A percentile compares a stretch with the other conserved stretches of the same genome.
These are phyloP conservation scores for Iselma pallidipennis DNA, from an alignment of 2,888 invertebrate genomes.

Conservation along the genomic window DNA sequence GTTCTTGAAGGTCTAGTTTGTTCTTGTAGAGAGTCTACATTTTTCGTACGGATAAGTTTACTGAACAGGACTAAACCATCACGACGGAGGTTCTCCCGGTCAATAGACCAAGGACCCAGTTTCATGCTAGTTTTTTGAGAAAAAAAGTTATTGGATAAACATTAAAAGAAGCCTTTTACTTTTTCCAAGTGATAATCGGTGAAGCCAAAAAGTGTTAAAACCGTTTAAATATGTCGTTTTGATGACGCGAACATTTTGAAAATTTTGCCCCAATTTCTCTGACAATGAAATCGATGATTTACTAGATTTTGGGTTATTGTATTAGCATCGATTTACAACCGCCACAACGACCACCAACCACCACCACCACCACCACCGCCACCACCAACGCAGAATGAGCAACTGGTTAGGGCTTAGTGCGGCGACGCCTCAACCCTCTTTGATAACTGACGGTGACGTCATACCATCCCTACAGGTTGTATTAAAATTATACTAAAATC, in stretches of 20 bases:
- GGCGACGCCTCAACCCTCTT: slow-evolving; percentile 18
- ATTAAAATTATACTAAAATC: slow-evolving; percentile 3
- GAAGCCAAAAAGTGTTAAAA: background rate
- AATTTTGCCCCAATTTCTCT: background rate
- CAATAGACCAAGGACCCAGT: slow-evolving; percentile 58
- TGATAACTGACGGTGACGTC: slow-evolving; percentile 11
- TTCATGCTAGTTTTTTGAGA: slow-evolving; percentile 58
- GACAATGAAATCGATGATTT: background rate
- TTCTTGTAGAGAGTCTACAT: slow-evolving; percentile 71
- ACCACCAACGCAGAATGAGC: slow-evolving; percentile 4
- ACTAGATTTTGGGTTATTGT: background rate
- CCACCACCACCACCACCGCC: background rate
- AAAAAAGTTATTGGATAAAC: background rate
- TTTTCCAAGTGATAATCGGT: background rate
- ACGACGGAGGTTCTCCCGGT: slow-evolving; percentile 63
- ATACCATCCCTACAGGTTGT: slow-evolving; percentile 21
- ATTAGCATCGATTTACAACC: background rate
- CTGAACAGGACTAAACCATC: slow-evolving; percentile 77
- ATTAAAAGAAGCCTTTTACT: background rate
- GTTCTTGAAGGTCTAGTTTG: slow-evolving; percentile 57
- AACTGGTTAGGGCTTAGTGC: slow-evolving; percentile 18
- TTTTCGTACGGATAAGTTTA: slow-evolving; percentile 83
- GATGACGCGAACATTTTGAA: background rate
- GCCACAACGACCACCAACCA: background rate
- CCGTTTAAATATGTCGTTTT: too few species aligned